Evolutionary conservation across 2,888 invertebrate species (phyloP).

Genomic region (Nomada hirtipes): DNA sequence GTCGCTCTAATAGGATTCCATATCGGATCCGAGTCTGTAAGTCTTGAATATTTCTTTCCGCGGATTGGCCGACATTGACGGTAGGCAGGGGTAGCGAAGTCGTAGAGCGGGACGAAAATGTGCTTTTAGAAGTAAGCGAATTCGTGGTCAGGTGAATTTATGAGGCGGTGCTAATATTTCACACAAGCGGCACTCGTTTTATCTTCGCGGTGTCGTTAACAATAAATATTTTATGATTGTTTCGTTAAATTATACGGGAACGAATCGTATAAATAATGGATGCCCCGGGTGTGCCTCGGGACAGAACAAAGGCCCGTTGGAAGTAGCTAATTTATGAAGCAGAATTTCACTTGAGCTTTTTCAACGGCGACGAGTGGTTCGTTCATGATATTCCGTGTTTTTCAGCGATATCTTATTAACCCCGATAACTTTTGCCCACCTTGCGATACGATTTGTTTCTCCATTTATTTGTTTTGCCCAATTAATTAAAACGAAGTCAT

Average conservation of each 20-base stretch:
- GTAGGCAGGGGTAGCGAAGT: not conserved
- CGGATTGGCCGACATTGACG: constrained; percentile 17
- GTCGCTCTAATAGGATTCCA: constrained; percentile 41
- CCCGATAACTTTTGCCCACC: not conserved
- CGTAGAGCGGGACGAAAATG: not conserved
- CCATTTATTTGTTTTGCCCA: constrained; percentile 20
- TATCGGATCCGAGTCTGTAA: constrained; percentile 7
- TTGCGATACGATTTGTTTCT: constrained; percentile 24
- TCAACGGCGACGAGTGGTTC: not conserved
- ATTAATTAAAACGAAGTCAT: constrained; percentile 50
- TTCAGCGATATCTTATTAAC: constrained; percentile 30
- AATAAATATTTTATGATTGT: constrained; percentile 52
- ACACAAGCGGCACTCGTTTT: not conserved
- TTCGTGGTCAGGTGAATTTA: constrained; percentile 2
- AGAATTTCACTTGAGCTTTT: constrained; percentile 2
- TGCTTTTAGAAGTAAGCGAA: not conserved
- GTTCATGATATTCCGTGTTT: not conserved
- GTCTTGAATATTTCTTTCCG: constrained; percentile 30
- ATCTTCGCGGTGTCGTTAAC: constrained; percentile 29
- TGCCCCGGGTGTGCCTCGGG: not conserved
- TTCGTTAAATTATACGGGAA: constrained; percentile 39
- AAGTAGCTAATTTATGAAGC: constrained; percentile 30
- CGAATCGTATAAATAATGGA: constrained; percentile 35
- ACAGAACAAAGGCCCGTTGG: constrained; percentile 7
- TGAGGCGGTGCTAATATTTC: constrained; percentile 40